Conservation (phyloP, 2,888 invertebrate species). For the Limnephilus lunatus region DNA sequence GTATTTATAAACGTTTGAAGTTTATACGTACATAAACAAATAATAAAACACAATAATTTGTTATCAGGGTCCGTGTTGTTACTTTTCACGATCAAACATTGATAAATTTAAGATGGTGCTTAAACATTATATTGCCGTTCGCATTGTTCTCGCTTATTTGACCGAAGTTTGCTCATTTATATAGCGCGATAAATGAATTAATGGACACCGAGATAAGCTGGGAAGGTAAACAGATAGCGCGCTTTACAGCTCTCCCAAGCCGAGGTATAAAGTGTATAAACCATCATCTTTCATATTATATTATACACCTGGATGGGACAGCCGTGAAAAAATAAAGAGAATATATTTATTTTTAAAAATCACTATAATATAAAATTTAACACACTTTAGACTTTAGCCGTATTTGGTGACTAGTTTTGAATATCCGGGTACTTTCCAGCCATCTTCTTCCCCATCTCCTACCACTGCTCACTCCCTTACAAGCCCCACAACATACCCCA, state of each 20-base stretch:
- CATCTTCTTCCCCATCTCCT: too few relatives aligned
- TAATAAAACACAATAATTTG: not conserved
- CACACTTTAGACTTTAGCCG: too few relatives aligned
- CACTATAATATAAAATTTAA: too few relatives aligned
- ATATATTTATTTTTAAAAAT: not conserved
- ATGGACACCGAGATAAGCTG: constrained; percentile 9
- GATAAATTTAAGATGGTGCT: not conserved
- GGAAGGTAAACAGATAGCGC: constrained; percentile 23
- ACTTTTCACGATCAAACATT: not conserved
- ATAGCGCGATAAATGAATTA: constrained; percentile 13
- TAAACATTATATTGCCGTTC: not conserved
- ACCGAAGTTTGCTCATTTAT: not conserved
- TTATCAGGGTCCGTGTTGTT: not conserved
- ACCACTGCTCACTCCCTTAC: too few relatives aligned
- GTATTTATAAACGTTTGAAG: not conserved
- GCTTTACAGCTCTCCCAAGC: not conserved
- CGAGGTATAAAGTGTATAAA: not conserved
- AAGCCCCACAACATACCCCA: too few relatives aligned
- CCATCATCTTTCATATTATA: constrained; percentile 7
- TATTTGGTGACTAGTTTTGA: too few relatives aligned
- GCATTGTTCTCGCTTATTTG: constrained; percentile 11
- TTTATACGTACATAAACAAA: not conserved
- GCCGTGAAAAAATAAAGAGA: not conserved
- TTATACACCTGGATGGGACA: constrained; percentile 3
- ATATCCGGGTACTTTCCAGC: too few relatives aligned